A percentile compares a stretch with the other conserved stretches of the same genome.
These are phyloP conservation scores for Polyergus mexicanus DNA, from an alignment of 1,140 invertebrate species.

Conservation along the genomic window DNA sequence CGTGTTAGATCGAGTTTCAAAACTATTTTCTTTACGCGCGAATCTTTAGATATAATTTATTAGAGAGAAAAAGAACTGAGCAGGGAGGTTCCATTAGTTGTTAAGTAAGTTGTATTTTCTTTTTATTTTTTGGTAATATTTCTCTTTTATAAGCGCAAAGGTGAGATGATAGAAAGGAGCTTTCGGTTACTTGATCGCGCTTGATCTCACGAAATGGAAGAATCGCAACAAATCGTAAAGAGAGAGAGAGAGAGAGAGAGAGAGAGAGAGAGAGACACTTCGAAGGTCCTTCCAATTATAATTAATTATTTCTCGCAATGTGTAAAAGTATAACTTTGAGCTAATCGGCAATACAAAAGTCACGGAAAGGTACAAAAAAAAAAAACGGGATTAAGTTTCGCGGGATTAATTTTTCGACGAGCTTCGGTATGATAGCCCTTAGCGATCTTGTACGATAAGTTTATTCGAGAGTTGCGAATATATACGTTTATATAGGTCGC, in stretches of 20 bases:
- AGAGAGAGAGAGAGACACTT: neutral
- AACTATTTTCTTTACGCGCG: neutral
- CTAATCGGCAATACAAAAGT: constrained; percentile 46
- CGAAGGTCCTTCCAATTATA: constrained; percentile 23
- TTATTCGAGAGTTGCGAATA: constrained; percentile 25
- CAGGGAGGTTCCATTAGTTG: constrained; percentile 15
- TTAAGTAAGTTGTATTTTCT: constrained; percentile 15
- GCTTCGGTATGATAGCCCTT: neutral
- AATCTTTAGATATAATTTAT: constrained; percentile 24
- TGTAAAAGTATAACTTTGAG: constrained; percentile 30
- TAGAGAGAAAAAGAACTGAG: constrained; percentile 1
- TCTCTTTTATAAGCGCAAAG: neutral
- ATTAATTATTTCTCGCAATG: neutral
- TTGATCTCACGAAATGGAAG: constrained; percentile 70
- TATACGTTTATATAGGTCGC: constrained; percentile 2
- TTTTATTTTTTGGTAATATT: constrained; percentile 13
- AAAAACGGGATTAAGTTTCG: constrained; percentile 4
- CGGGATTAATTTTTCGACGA: constrained; percentile 4
- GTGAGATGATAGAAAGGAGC: constrained; percentile 30
- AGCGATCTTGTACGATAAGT: constrained; percentile 21
- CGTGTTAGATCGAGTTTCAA: neutral
- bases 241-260: neutral
- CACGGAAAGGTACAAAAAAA: constrained; percentile 15
- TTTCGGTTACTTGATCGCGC: constrained; percentile 55
- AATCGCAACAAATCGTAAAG: constrained; percentile 40